Evolutionary conservation across 2,113 vertebrate genomes (phyloP).

Genomic region (Donacobius atricapilla): DNA sequence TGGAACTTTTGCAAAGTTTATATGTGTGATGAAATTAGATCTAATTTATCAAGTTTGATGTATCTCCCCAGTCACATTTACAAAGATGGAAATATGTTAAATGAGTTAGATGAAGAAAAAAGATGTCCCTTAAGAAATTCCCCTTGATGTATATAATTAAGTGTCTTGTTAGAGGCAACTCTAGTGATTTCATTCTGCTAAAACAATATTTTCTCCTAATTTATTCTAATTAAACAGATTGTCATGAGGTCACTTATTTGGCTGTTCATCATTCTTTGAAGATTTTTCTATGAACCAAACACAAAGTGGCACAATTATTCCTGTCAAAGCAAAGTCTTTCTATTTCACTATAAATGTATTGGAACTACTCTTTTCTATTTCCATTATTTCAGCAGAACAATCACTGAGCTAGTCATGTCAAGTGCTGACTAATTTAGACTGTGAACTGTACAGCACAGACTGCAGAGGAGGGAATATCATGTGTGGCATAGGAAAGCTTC

Average conservation of each 20-base stretch:
- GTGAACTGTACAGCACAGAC: background rate
- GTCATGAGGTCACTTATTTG: conserved; percentile 43
- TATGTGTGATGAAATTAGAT: conserved; percentile 28
- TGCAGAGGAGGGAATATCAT: background rate
- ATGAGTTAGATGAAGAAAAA: conserved; percentile 48
- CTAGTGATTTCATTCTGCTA: conserved; percentile 33
- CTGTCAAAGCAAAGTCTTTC: background rate
- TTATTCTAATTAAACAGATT: conserved; percentile 54
- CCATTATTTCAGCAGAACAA: background rate
- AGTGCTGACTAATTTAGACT: background rate
- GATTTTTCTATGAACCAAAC: background rate
- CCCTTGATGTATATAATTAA: conserved; percentile 63
- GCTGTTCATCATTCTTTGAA: conserved; percentile 24
- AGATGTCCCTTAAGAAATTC: conserved; percentile 57
- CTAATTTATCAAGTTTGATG: conserved; percentile 44
- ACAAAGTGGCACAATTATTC: background rate
- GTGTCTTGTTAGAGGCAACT: conserved; percentile 60
- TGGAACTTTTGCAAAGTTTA: conserved; percentile 34
- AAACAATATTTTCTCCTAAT: conserved; percentile 61
- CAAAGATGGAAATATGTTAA: conserved; percentile 35
- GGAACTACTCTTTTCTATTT: background rate
- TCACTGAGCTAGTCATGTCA: background rate
- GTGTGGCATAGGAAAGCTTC: background rate
- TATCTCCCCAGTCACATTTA: conserved; percentile 44
- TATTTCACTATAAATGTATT: background rate